Evolutionary conservation across 2,797 vertebrate genomes (phyloP).

Genomic region (Leuciscus waleckii): DNA sequence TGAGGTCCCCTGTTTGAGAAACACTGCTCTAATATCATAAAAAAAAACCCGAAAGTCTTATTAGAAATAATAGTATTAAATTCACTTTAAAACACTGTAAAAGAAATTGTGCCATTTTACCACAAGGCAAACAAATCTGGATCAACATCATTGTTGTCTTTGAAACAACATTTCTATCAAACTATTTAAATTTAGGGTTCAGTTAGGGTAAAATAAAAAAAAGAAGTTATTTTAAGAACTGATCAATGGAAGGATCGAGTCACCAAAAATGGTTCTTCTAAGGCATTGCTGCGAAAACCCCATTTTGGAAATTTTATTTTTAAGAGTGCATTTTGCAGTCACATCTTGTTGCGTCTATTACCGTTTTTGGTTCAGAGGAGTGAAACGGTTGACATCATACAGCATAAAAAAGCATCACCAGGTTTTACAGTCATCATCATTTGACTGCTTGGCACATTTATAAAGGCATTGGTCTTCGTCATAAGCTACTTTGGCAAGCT

Average conservation of each 20-base stretch:
- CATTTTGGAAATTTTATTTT: not conserved
- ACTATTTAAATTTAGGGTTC: not conserved
- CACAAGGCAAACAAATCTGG: not conserved
- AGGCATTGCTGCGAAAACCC: not conserved
- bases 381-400: not conserved
- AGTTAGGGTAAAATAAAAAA: not conserved
- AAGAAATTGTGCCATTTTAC: not conserved
- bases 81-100: not conserved
- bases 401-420: not conserved
- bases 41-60: not conserved
- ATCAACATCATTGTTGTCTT: not conserved
- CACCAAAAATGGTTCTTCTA: not conserved
- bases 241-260: too few species aligned
- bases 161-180: not conserved
- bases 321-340: not conserved
- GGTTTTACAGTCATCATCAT: not conserved
- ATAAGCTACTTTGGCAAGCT: slow-evolving; percentile 71
- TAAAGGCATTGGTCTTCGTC: slow-evolving; percentile 28
- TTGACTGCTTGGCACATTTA: slow-evolving; percentile 5
- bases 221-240: too few species aligned
- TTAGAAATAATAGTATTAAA: not conserved
- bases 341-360: not conserved
- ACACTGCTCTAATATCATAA: not conserved
- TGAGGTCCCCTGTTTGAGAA: not conserved
- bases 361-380: not conserved